Base-by-base conservation (phyloP, 2,113 vertebrate genomes). In the Carollia perspicillata region DNA sequence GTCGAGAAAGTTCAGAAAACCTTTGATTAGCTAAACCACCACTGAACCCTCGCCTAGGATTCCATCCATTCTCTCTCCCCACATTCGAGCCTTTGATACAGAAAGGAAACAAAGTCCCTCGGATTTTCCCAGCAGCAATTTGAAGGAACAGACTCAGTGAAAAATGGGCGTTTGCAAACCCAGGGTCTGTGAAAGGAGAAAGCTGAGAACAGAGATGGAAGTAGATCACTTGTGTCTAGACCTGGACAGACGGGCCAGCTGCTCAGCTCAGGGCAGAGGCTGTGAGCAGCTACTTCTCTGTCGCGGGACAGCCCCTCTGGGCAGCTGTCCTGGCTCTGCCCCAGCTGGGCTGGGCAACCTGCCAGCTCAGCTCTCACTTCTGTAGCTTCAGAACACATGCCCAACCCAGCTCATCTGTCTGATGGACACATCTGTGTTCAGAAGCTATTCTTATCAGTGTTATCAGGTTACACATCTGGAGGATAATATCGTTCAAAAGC, bases 251-350 rank as follows among this genome's bases (percentile, higher is more conserved):
- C 9, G 33, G 44, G 23, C 71, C 97, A 97, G 94, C 90, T 94
- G 95, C 83, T 47, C 1, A 0, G 35, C 58, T 40, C 93, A 72
- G 44, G 81, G 66, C 55, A 28, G 85, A 8, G 69, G 37, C 66
- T 40, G 37, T 66, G 44, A 63, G 63, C 58, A 47, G 30, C 84
- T 89, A 63, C 78, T 40, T 85, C 85, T 69, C 28, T 40, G 4
- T 5, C 72, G 10, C 16, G 13, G 60, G 89, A 49, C 20, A 44
- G 42, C 83, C 75, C 95, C 87, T 63, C 33, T 77, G 30, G 75
- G 77, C 84, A 93, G 92, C 97, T 95, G 89, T 91, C 79, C 89
- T 84, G 92, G 96, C 86, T 95, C 75, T 49, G 74, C 20, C 84
- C 93, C 80, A 79, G 49, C 10, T 85, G 60, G 77, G 78, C 77